A percentile compares a stretch with the other conserved stretches of the same genome.
Evolutionary conservation across 2,113 vertebrate genomes (phyloP).

Genomic region (human): GRCh38 chr2:228432001-228432500

Average conservation of each 20-base stretch:
- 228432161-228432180: neutral
- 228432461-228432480: conserved; percentile 64
- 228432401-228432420: conserved; percentile 54
- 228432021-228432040: neutral
- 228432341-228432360: conserved; percentile 42
- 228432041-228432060: neutral
- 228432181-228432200: neutral
- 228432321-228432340: conserved; percentile 67
- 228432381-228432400: conserved; percentile 69
- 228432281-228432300: conserved; percentile 54
- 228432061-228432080: neutral
- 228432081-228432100: neutral
- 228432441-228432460: conserved; percentile 47
- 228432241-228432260: conserved; percentile 42
- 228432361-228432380: conserved; percentile 48
- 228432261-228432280: conserved; percentile 6
- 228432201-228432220: neutral
- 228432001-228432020: neutral
- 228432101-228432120: neutral
- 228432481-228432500: conserved; percentile 54
- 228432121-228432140: neutral
- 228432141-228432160: neutral
- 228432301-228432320: conserved; percentile 63
- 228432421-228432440: conserved; percentile 7
- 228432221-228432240: neutral